A percentile compares a stretch with the other conserved stretches of the same genome.
Conservation (phyloP, 2,797 vertebrate genomes). For the Acipenser transmontanus region DNA sequence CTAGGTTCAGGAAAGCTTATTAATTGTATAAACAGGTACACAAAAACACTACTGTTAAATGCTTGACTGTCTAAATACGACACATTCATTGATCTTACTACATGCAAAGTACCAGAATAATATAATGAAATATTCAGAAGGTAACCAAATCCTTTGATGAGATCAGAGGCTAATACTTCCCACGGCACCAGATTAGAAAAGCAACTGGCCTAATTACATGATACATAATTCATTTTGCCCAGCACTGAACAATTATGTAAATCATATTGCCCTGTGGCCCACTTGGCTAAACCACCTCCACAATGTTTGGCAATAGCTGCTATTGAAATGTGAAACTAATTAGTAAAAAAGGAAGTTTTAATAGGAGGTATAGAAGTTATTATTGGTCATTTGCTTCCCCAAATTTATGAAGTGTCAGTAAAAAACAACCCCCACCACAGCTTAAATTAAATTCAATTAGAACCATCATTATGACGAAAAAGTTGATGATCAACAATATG, state of each 20-base stretch:
- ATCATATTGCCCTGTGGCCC: not conserved
- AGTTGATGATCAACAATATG: too few relatives aligned
- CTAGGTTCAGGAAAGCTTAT: not conserved
- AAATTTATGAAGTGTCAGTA: too few relatives aligned
- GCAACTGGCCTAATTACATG: conserved; percentile 10
- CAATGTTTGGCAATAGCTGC: not conserved
- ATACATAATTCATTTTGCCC: conserved; percentile 3
- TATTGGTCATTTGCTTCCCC: not conserved
- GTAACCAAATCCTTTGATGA: not conserved
- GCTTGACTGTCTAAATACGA: not conserved
- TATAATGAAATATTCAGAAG: conserved; percentile 10
- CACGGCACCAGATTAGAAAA: conserved; percentile 4
- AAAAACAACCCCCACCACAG: too few relatives aligned
- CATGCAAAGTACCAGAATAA: not conserved
- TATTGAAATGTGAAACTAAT: not conserved
- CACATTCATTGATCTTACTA: not conserved
- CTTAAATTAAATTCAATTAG: too few relatives aligned
- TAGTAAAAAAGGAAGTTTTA: not conserved
- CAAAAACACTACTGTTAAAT: not conserved
- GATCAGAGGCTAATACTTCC: conserved; percentile 1
- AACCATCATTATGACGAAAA: too few relatives aligned
- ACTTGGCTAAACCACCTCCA: conserved; percentile 1
- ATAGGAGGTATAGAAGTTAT: not conserved
- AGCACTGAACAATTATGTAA: conserved; percentile 4
- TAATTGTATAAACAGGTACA: not conserved